A percentile compares a stretch with the other conserved stretches of the same genome.
Conservation (phyloP, 1,140 invertebrate species). For the Bombus huntii region DNA sequence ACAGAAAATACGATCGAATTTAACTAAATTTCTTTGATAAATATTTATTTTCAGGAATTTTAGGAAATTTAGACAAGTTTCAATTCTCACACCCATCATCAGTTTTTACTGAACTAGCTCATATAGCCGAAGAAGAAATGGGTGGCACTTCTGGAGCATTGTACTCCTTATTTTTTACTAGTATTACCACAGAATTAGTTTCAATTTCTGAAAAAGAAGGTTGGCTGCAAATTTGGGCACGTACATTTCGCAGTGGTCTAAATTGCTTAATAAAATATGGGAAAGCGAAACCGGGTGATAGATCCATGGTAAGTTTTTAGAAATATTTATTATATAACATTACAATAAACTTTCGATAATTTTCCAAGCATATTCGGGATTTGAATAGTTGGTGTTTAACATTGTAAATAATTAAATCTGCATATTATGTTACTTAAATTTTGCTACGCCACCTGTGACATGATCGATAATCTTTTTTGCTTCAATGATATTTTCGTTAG, state of each 20-base stretch:
- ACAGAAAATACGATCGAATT: no score
- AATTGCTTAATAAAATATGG: conserved; percentile 88
- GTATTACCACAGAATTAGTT: conserved; percentile 81
- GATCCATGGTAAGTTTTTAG: conserved; percentile 86
- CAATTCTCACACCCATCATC: conserved; percentile 78
- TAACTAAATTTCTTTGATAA: not conserved
- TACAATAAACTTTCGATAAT: no score
- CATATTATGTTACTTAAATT: no score
- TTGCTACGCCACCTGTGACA: no score
- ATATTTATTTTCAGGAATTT: conserved; percentile 72
- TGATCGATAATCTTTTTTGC: no score
- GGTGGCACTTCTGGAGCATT: conserved; percentile 89
- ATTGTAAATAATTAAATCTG: no score
- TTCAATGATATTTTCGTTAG: no score
- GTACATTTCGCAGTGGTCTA: conserved; percentile 83
- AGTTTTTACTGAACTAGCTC: conserved; percentile 83
- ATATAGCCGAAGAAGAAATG: conserved; percentile 86
- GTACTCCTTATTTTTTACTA: conserved; percentile 88
- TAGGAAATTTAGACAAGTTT: conserved; percentile 76
- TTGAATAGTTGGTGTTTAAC: no score
- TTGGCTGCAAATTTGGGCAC: conserved; percentile 78
- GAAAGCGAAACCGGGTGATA: conserved; percentile 88
- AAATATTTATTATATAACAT: not conserved
- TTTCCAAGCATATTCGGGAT: no score
- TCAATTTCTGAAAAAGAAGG: conserved; percentile 58